Base-by-base conservation (phyloP, 1,140 invertebrate species). In the Dolichoris vasculosae region DNA sequence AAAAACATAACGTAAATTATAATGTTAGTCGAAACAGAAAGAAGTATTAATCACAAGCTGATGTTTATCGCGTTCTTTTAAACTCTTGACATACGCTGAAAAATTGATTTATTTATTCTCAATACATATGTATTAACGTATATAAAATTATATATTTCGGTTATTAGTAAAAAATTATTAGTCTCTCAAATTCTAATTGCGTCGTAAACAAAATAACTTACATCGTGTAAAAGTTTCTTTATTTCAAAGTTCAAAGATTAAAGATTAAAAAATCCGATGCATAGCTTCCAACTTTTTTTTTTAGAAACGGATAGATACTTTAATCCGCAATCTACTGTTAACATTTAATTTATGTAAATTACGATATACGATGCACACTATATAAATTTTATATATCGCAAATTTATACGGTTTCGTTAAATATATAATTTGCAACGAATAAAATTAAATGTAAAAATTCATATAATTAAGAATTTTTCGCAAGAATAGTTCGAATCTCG, bases 301-400 rank as follows among this genome's bases (percentile, higher is more conserved):
- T n/a, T 64, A n/a, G 26, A 64, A 64, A 64, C 30, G 17, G 30
- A 64, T 30, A n/a, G 59, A 64, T n/a, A 64, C 3, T n/a, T 9
- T 67, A 3, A 35, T 1, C 15, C 11, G 11, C 38, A 78, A 38
- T 78, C 46, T 11, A 46, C 30, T n/a, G 17, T 38, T 48, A 38
- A 67, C 43, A n/a, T 81, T 38, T 81, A 81, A 81, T 81, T 81
- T 69, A 81, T 81, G 79, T n/a, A 46, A 81, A 81, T 81, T 30
- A 30, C 23, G 13, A 46, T 48, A 32, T 43, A 43, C 40, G 43
- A 26, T 46, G 43, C 15, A 48, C 7, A 30, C 17, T 76, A 32
- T 20, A 13, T 48, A 4, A 48, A 76, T 13, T 40, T 76, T 76
- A 26, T 71, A 46, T 23, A 40, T 30, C 9, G 9, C 20, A 30